Evolutionary conservation across 2,888 invertebrate species (phyloP).

Genomic region (Apotomis turbidana): DNA sequence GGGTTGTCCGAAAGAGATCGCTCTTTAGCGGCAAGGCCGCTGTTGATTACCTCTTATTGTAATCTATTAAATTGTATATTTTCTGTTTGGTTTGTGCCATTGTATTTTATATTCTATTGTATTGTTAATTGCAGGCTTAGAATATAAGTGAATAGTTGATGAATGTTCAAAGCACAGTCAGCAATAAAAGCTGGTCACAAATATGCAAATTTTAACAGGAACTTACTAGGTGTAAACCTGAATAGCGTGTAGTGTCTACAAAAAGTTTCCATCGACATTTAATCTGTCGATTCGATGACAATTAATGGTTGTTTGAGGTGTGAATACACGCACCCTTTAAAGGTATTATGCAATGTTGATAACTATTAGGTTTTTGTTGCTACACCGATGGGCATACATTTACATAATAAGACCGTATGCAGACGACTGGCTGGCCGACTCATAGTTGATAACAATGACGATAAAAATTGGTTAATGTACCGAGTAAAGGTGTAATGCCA

Average conservation of each 20-base stretch:
- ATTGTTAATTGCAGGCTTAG: too few relatives aligned
- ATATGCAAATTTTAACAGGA: too few relatives aligned
- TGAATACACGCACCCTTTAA: constrained; percentile 54
- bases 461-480: constrained; percentile 29
- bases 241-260: background rate
- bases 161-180: too few relatives aligned
- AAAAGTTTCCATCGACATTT: background rate
- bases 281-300: background rate
- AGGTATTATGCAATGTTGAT: constrained; percentile 66
- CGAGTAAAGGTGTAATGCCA: background rate
- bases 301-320: constrained; percentile 36
- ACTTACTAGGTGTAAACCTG: constrained; percentile 15
- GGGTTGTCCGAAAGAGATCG: too few relatives aligned
- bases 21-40: too few relatives aligned
- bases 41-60: too few relatives aligned
- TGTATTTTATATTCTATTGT: too few relatives aligned
- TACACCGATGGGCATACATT: constrained; percentile 68
- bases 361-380: constrained; percentile 67
- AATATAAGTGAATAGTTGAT: too few relatives aligned
- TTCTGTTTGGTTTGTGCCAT: too few relatives aligned
- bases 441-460: constrained; percentile 32
- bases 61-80: too few relatives aligned
- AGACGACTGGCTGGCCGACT: constrained; percentile 16
- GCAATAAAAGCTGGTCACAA: too few relatives aligned
- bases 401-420: constrained; percentile 58